phyloP scores from a whole-genome alignment of 2,888 invertebrate genomes.

The Rotaria socialis region DNA sequence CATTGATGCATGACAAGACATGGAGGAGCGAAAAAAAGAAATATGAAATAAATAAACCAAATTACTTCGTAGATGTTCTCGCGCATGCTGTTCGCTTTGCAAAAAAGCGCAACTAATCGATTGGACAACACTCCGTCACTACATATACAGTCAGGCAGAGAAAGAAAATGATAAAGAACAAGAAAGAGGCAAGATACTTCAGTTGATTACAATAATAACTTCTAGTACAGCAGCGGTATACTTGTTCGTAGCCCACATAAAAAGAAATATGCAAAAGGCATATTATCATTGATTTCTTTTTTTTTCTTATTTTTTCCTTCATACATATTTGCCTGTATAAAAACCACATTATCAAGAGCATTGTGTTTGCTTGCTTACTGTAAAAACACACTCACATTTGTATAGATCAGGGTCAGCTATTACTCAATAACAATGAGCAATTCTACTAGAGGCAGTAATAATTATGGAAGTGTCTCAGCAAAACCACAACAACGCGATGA shows the following conservation, averaged over 20 bases:
- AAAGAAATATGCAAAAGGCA: not conserved
- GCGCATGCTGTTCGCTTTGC: not conserved
- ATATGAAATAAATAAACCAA: not conserved
- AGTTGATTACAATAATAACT: not conserved
- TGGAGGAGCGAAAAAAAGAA: not conserved
- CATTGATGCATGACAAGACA: not conserved
- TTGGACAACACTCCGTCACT: not conserved
- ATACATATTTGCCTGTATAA: not conserved
- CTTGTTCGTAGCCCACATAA: not conserved
- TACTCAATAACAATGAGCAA: not conserved
- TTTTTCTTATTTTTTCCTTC: not conserved
- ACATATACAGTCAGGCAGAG: not conserved
- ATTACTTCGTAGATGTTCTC: not conserved
- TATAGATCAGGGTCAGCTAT: not conserved
- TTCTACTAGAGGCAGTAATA: not conserved
- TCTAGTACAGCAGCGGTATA: not conserved
- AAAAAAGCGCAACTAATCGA: not conserved
- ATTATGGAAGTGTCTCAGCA: not conserved
- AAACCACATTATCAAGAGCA: not conserved
- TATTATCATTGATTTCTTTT: slow-evolving; percentile 15
- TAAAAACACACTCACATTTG: not conserved
- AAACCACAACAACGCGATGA: not conserved
- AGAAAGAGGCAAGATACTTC: not conserved
- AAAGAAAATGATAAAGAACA: not conserved
- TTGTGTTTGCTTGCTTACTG: not conserved